Evolutionary conservation across 2,113 vertebrate species (phyloP).

Genomic region (Todiramphus saurophagus): DNA sequence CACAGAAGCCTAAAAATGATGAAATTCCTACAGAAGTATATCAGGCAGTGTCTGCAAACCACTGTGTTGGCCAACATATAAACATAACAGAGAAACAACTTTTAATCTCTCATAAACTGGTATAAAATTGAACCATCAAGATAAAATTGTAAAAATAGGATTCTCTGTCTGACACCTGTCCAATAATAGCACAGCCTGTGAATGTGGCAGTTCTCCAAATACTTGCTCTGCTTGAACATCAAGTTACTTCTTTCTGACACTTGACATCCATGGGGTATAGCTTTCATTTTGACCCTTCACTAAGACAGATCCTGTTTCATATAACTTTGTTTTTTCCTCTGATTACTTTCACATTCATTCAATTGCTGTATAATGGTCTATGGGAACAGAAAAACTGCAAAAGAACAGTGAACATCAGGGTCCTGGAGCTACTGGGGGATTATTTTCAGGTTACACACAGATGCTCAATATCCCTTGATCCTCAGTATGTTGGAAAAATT

Average conservation of each 20-base stretch:
- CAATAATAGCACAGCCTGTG: neutral
- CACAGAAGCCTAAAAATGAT: neutral
- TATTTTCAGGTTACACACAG: neutral
- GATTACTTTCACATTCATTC: neutral
- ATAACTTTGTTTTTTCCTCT: neutral
- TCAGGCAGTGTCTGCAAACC: neutral
- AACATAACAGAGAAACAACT: neutral
- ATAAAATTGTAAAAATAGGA: neutral
- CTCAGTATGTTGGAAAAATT: rapidly evolving
- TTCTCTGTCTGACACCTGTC: neutral
- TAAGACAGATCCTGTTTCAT: neutral
- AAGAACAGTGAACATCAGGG: neutral
- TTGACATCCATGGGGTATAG: neutral
- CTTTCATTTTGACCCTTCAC: neutral
- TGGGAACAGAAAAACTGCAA: neutral
- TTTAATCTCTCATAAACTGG: neutral
- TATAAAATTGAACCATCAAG: neutral
- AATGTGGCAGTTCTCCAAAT: neutral
- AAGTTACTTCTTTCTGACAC: neutral
- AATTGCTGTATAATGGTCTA: neutral
- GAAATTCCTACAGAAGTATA: neutral
- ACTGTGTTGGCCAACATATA: neutral
- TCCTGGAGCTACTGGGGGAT: neutral
- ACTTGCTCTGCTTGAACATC: neutral
- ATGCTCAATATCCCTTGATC: neutral